Conservation (phyloP, 2,797 vertebrate species). For the Esox masquinongy region DNA sequence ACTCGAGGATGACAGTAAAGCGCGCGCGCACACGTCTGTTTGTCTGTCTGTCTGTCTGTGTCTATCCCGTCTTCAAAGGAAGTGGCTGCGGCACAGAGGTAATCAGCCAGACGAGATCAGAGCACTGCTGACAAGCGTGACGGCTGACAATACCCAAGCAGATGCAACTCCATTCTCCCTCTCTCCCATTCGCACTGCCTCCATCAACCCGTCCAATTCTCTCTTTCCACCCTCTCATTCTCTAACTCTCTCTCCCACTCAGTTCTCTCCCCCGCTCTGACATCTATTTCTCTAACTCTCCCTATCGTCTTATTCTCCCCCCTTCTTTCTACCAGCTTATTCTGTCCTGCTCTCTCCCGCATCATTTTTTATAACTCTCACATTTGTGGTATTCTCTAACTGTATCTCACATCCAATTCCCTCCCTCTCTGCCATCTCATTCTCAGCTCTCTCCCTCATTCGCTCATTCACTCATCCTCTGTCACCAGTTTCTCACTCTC, state of each 20-base stretch:
- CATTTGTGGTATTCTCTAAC: not conserved
- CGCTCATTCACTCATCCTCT: not conserved
- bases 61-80: constrained; percentile 18
- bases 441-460: not conserved
- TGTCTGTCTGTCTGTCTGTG: constrained; percentile 3
- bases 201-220: not conserved
- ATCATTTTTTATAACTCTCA: not conserved
- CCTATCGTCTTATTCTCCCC: not conserved
- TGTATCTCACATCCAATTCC: not conserved
- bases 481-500: not conserved
- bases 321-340: not conserved
- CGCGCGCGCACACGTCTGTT: not conserved
- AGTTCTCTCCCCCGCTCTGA: not conserved
- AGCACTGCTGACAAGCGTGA: constrained; percentile 18
- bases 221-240: not conserved
- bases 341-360: not conserved
- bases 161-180: not conserved
- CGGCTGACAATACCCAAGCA: constrained; percentile 7
- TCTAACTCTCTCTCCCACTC: not conserved
- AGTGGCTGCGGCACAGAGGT: not conserved
- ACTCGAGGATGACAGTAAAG: not conserved
- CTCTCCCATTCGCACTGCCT: constrained; percentile 4
- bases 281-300: not conserved
- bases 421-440: not conserved
- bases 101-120: constrained; percentile 10